phyloP scores from a whole-genome alignment of 1,140 invertebrate species.

The Xylocopa sonorina region DNA sequence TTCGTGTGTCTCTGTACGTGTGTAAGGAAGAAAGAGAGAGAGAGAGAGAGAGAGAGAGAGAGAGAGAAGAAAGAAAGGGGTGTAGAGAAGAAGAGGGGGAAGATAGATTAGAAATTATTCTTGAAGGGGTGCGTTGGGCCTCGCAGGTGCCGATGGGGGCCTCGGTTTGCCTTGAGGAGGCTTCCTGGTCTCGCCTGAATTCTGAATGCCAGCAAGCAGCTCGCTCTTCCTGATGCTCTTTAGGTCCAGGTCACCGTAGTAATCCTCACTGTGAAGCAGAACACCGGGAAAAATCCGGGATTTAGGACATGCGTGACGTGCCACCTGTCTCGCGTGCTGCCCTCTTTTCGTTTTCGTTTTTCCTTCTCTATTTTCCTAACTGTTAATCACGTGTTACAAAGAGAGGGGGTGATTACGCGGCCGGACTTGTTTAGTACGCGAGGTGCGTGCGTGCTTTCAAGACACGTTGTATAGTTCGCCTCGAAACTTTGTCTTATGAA shows the following conservation, averaged over 20 bases:
- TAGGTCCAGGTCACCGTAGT: slow-evolving; percentile 96
- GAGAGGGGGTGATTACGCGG: not conserved
- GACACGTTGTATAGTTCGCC: not conserved
- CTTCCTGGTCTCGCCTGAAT: slow-evolving; percentile 83
- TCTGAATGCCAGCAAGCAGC: slow-evolving; percentile 89
- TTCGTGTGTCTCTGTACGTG: too few species aligned
- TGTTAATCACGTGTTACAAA: slow-evolving; percentile 47
- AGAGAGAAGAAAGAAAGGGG: slow-evolving; percentile 17
- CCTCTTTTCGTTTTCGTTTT: slow-evolving; percentile 1
- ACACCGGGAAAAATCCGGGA: slow-evolving; percentile 58
- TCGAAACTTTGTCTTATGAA: not conserved
- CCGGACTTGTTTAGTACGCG: not conserved
- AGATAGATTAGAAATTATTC: slow-evolving; percentile 66
- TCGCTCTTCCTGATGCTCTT: slow-evolving; percentile 96
- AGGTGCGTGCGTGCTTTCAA: not conserved
- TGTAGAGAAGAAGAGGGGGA: slow-evolving; percentile 16
- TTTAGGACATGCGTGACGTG: slow-evolving; percentile 66
- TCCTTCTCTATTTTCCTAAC: not conserved
- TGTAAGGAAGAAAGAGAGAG: too few species aligned
- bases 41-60: not conserved
- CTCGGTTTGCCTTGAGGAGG: slow-evolving; percentile 81
- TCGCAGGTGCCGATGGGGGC: slow-evolving; percentile 80
- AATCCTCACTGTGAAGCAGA: slow-evolving; percentile 91
- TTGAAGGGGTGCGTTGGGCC: slow-evolving; percentile 65
- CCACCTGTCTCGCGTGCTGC: slow-evolving; percentile 33